Percentiles rank a stretch among this genome's conserved stretches.
phyloP scores from a whole-genome alignment of 2,797 vertebrate genomes.

The Eospalax fontanierii region DNA sequence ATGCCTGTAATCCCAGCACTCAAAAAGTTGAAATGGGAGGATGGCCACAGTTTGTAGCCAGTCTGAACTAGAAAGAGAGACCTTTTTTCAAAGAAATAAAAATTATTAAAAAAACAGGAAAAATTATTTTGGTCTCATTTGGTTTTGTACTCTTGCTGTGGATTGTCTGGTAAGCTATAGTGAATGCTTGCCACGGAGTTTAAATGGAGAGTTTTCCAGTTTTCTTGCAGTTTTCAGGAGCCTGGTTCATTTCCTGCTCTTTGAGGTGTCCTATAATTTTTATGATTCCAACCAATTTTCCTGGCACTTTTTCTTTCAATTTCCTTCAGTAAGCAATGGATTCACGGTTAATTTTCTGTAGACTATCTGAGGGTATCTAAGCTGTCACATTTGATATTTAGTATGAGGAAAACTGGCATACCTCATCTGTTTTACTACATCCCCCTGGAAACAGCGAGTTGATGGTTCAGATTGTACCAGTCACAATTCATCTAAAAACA shows the following conservation, averaged over 20 bases:
- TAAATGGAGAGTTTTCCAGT: neutral
- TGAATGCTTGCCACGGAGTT: neutral
- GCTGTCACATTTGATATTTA: conserved; percentile 72
- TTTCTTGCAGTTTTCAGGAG: conserved; percentile 43
- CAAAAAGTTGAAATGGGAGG: neutral
- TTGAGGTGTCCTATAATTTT: neutral
- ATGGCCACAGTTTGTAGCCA: neutral
- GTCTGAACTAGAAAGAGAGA: neutral
- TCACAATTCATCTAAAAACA: conserved; percentile 47
- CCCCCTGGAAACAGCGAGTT: conserved; percentile 67
- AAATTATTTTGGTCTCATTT: neutral
- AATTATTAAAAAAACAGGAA: neutral
- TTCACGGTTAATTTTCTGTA: conserved; percentile 73
- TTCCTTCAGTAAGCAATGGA: conserved; percentile 56
- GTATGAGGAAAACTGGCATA: conserved; percentile 24
- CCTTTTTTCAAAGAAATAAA: neutral
- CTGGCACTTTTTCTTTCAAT: conserved; percentile 56
- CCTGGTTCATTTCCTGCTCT: neutral
- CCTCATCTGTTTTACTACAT: conserved; percentile 67
- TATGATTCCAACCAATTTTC: conserved; percentile 30
- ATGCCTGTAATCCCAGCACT: neutral
- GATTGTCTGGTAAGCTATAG: neutral
- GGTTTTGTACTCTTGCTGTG: conserved; percentile 9
- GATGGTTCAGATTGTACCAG: conserved; percentile 54
- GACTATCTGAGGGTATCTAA: neutral